These are phyloP conservation scores for Halocynthia roretzi DNA, from an alignment of 23 tunicate genomes.

Conservation along the genomic window DNA sequence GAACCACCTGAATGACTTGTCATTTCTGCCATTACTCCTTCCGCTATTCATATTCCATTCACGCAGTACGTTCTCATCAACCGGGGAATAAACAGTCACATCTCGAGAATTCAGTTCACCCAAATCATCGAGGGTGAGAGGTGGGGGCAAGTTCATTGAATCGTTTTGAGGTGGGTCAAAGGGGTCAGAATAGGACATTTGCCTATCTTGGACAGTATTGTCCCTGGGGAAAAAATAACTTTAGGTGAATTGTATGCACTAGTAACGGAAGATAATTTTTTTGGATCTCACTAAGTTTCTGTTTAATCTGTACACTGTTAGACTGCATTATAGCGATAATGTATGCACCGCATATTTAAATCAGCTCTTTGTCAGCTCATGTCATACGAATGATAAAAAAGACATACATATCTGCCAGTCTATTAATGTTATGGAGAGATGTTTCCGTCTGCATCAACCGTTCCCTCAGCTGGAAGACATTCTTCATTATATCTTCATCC, in stretches of 20 bases:
- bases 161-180: background rate
- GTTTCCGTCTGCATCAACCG: constrained; percentile 12
- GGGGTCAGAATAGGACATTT: constrained; percentile 5
- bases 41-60: constrained; percentile 5
- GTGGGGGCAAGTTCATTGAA: constrained; percentile 9
- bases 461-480: constrained; percentile 4
- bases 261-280: no score
- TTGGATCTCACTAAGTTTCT: background rate
- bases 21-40: background rate
- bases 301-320: background rate
- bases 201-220: background rate
- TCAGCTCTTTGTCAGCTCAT: background rate
- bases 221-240: no score
- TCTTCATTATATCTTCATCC: constrained; percentile 11
- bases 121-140: constrained; percentile 1
- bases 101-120: constrained; percentile 5
- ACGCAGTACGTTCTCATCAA: constrained; percentile 2
- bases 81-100: constrained; percentile 6
- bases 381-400: background rate
- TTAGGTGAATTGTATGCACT: no score
- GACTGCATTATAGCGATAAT: no score
- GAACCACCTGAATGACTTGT: no score
- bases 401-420: constrained; percentile 2
- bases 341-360: background rate
- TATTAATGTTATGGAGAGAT: background rate